These are phyloP conservation scores for Amphipoea lucens DNA, from an alignment of 2,888 invertebrate genomes.

Conservation along the genomic window DNA sequence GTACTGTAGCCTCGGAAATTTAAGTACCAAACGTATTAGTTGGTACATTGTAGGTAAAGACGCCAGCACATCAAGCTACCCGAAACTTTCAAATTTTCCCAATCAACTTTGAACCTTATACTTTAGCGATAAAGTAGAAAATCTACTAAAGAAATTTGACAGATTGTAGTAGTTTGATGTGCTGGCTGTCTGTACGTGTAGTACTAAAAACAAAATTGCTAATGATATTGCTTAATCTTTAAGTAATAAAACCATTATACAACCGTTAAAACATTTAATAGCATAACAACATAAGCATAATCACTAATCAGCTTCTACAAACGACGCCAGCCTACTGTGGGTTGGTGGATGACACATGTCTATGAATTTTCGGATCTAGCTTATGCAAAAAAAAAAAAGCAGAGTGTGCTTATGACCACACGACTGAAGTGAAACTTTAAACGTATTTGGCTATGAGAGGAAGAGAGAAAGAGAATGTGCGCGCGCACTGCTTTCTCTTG, in stretches of 20 bases:
- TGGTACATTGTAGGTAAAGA: not conserved
- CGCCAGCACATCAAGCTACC: too few species aligned
- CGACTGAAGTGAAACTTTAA: too few species aligned
- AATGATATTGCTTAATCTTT: constrained; percentile 2
- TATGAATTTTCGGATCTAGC: not conserved
- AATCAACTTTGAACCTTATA: too few species aligned
- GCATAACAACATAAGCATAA: not conserved
- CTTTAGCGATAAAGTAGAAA: too few species aligned
- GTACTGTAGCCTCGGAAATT: constrained; percentile 27
- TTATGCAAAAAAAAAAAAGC: not conserved
- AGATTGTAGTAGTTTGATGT: too few species aligned
- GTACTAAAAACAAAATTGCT: not conserved
- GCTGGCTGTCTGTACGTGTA: not conserved
- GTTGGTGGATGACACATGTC: not conserved
- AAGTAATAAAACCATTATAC: not conserved
- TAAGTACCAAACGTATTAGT: not conserved
- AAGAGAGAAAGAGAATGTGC: too few species aligned
- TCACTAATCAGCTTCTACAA: not conserved
- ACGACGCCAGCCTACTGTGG: too few species aligned
- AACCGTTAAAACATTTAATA: not conserved
- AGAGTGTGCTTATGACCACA: too few species aligned
- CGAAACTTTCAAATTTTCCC: too few species aligned
- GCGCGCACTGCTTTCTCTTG: too few species aligned
- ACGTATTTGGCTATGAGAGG: too few species aligned
- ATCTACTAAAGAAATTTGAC: too few species aligned